Conservation (phyloP, 2,888 invertebrate species). For the Drosophila rubida region DNA sequence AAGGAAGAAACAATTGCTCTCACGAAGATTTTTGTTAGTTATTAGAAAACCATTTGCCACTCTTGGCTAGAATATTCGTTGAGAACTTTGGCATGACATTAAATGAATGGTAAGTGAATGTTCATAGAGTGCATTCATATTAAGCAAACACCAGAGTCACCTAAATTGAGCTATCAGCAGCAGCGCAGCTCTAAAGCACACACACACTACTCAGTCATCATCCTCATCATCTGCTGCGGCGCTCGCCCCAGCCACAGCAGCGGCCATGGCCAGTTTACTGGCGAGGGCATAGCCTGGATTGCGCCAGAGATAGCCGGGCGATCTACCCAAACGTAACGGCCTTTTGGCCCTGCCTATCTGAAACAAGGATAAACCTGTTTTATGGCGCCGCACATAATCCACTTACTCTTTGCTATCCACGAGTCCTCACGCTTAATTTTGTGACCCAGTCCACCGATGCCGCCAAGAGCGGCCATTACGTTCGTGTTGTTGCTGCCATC, state of each 20-base stretch:
- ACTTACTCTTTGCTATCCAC: conserved; percentile 83
- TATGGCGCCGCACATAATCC: conserved; percentile 36
- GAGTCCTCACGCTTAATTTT: conserved; percentile 84
- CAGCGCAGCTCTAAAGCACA: conserved; percentile 12
- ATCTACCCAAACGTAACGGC: conserved; percentile 32
- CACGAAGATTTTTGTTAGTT: too few species aligned
- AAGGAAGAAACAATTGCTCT: too few species aligned
- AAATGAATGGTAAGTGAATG: not conserved
- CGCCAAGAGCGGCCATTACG: conserved; percentile 80
- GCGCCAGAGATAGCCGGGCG: conserved; percentile 24
- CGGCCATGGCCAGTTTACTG: conserved; percentile 58
- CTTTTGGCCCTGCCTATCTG: conserved; percentile 52
- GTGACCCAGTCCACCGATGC: conserved; percentile 74
- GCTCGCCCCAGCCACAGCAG: conserved; percentile 67
- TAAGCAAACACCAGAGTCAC: not conserved
- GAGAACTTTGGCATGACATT: not conserved
- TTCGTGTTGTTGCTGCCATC: conserved; percentile 83
- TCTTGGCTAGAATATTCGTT: not conserved
- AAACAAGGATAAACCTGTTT: conserved; percentile 52
- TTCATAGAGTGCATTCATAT: not conserved
- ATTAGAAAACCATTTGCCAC: too few species aligned
- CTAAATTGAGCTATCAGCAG: not conserved
- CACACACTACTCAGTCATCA: conserved; percentile 50
- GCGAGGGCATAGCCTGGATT: conserved; percentile 14
- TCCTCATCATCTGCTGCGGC: conserved; percentile 61